phyloP scores from a whole-genome alignment of 2,797 vertebrate genomes.

The Bucorvus abyssinicus region DNA sequence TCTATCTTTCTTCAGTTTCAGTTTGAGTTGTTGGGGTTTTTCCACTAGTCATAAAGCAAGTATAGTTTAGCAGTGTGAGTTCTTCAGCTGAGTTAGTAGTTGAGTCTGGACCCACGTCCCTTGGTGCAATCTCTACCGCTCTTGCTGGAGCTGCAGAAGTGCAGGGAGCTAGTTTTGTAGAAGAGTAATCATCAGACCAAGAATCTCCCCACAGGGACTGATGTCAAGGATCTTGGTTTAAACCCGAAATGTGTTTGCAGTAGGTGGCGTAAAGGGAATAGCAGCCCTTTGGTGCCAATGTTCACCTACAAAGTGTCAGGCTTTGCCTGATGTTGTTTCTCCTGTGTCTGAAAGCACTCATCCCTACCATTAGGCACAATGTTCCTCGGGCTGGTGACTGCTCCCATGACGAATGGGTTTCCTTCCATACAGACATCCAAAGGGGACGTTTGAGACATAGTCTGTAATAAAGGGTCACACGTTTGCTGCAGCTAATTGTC shows the following conservation, averaged over 20 bases:
- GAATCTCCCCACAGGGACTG: neutral
- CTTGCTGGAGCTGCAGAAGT: neutral
- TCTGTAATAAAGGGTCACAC: conserved; percentile 53
- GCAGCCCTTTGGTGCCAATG: neutral
- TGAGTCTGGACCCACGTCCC: neutral
- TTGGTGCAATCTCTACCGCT: neutral
- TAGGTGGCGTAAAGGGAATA: neutral
- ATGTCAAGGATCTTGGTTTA: neutral
- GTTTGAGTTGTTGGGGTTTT: neutral
- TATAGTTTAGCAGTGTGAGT: neutral
- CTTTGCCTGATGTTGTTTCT: neutral
- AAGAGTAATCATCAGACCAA: neutral
- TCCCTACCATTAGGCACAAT: neutral
- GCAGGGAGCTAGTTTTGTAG: neutral
- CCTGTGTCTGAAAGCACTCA: conserved; percentile 9
- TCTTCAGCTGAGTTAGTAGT: neutral
- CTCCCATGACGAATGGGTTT: conserved; percentile 37
- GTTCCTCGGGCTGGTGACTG: conserved; percentile 51
- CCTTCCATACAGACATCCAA: conserved; percentile 56
- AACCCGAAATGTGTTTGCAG: neutral
- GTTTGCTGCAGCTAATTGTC: conserved; percentile 66
- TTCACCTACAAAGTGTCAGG: neutral
- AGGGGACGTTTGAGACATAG: conserved; percentile 31
- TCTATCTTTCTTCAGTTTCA: neutral
- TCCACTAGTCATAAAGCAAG: neutral